phyloP scores from a whole-genome alignment of 2,113 vertebrate genomes.

The Nothoprocta perdicaria region DNA sequence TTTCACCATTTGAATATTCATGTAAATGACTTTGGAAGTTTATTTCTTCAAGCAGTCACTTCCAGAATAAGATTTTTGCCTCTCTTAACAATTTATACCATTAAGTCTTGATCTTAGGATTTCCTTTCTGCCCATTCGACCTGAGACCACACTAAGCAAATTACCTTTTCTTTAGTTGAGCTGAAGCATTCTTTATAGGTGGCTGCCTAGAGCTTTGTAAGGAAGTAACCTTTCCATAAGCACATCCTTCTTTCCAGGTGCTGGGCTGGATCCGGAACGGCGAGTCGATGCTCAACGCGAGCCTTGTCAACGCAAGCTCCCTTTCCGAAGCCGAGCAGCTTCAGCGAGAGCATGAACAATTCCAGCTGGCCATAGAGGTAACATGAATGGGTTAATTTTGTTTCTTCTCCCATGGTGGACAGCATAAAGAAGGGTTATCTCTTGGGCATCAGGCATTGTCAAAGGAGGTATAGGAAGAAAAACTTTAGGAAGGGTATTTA shows the following conservation, averaged over 20 bases:
- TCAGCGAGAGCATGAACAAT: conserved; percentile 97
- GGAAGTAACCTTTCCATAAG: not conserved
- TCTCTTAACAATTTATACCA: not conserved
- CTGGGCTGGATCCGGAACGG: conserved; percentile 98
- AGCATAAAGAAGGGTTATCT: not conserved
- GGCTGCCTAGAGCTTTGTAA: not conserved
- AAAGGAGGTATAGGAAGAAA: not conserved
- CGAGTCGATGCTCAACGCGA: conserved; percentile 97
- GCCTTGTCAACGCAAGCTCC: conserved; percentile 96
- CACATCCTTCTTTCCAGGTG: conserved; percentile 81
- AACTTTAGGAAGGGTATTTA: not conserved
- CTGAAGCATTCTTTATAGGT: not conserved
- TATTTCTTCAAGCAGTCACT: not conserved
- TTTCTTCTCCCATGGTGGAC: not conserved
- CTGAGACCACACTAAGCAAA: not conserved
- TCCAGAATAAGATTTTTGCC: not conserved
- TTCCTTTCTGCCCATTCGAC: not conserved
- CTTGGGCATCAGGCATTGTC: not conserved
- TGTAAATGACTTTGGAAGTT: not conserved
- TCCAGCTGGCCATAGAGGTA: conserved; percentile 98
- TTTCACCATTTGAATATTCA: not conserved
- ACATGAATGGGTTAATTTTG: not conserved
- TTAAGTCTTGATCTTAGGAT: not conserved
- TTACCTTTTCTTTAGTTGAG: not conserved
- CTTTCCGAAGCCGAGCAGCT: conserved; percentile 97